Conservation (phyloP, 2,888 invertebrate species). For the Xiphydria camelus region DNA sequence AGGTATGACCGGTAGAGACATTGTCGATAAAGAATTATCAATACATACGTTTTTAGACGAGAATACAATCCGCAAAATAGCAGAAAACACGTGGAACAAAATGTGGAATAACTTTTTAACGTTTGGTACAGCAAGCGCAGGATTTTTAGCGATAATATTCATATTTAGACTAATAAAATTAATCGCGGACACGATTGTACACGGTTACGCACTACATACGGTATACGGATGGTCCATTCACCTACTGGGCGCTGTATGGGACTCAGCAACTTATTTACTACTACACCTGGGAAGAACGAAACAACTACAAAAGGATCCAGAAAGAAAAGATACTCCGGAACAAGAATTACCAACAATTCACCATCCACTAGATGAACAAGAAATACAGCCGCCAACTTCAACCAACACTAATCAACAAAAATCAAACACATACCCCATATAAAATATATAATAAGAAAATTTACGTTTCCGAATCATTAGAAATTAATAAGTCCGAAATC, state of each 20-base stretch:
- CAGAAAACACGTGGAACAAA: background rate
- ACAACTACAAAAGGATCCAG: too few species aligned
- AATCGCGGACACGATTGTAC: background rate
- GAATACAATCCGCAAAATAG: background rate
- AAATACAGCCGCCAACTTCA: too few species aligned
- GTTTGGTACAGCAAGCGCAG: slow-evolving; percentile 4
- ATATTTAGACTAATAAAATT: too few species aligned
- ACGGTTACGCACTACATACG: background rate
- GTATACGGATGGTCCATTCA: background rate
- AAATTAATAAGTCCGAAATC: too few species aligned
- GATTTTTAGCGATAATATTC: too few species aligned
- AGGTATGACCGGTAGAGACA: background rate
- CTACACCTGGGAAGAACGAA: background rate
- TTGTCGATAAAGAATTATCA: slow-evolving; percentile 1
- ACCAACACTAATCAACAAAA: too few species aligned
- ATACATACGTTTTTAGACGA: background rate
- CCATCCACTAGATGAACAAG: too few species aligned
- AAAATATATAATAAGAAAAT: too few species aligned
- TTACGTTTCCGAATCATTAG: too few species aligned
- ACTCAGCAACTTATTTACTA: background rate
- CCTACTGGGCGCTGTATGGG: background rate
- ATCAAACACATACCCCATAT: too few species aligned
- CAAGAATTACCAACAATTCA: too few species aligned
- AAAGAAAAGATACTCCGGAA: too few species aligned
- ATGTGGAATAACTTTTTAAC: background rate